phyloP scores from a whole-genome alignment of 2,888 invertebrate species.

The Cheiracanthium punctorium region DNA sequence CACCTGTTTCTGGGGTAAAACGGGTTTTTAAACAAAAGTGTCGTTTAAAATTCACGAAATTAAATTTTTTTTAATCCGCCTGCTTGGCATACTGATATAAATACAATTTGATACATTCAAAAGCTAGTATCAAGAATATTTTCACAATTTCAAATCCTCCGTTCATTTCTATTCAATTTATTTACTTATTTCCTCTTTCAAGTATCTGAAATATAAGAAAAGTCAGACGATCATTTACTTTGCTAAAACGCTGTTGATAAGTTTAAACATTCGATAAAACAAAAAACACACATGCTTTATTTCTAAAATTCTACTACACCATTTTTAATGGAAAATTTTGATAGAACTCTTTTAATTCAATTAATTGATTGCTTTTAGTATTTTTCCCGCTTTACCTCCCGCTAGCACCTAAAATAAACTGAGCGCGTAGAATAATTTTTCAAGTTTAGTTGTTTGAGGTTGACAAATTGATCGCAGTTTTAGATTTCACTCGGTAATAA shows the following conservation, averaged over 20 bases:
- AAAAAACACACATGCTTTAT: background rate
- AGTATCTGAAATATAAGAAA: too few relatives aligned
- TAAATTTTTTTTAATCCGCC: background rate
- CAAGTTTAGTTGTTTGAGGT: background rate
- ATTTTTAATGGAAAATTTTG: background rate
- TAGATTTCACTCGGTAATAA: background rate
- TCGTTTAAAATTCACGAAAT: background rate
- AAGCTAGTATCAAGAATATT: too few relatives aligned
- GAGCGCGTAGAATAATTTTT: background rate
- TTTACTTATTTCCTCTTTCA: too few relatives aligned
- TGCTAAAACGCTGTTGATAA: background rate
- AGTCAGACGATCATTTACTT: background rate
- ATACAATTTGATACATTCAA: too few relatives aligned
- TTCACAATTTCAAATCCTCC: too few relatives aligned
- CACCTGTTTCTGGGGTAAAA: too few relatives aligned
- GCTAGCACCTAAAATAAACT: background rate
- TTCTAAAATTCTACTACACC: background rate
- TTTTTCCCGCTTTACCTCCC: background rate
- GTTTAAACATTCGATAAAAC: background rate
- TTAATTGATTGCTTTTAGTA: background rate
- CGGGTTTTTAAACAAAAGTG: background rate
- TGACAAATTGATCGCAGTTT: conserved; percentile 5
- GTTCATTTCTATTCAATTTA: too few relatives aligned
- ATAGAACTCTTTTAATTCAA: background rate
- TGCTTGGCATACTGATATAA: background rate